These are phyloP conservation scores for Rhynchonycteris naso DNA, from an alignment of 2,797 vertebrate genomes.

Conservation along the genomic window DNA sequence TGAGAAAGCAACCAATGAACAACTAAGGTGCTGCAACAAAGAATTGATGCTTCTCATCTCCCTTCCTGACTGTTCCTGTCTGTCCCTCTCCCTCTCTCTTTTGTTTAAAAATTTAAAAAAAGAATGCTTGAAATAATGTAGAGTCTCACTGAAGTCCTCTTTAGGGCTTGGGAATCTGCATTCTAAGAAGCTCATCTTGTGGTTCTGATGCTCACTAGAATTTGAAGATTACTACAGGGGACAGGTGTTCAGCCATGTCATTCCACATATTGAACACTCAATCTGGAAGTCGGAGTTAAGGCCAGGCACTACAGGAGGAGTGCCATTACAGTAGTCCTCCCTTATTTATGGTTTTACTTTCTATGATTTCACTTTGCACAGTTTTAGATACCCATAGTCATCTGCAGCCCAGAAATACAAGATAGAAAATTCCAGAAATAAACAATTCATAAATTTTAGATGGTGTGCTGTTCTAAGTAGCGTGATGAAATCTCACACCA, in stretches of 20 bases:
- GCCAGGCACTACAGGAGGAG: neutral
- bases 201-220: neutral
- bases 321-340: neutral
- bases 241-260: neutral
- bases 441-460: neutral
- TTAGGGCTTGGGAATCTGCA: neutral
- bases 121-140: neutral
- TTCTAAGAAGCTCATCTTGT: neutral
- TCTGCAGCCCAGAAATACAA: neutral
- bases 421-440: neutral
- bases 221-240: neutral
- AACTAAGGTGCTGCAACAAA: too few species aligned
- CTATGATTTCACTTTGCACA: neutral
- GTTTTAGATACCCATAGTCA: neutral
- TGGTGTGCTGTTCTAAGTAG: neutral
- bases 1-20: too few species aligned
- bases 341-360: neutral
- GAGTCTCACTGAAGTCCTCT: neutral
- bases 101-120: neutral
- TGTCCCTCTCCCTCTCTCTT: too few species aligned
- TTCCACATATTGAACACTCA: neutral
- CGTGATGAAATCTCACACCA: neutral
- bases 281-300: neutral
- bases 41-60: too few species aligned
- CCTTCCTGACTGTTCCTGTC: too few species aligned